Base-by-base conservation (phyloP, 2,888 invertebrate species). In the Branchipolynoe longqiensis region DNA sequence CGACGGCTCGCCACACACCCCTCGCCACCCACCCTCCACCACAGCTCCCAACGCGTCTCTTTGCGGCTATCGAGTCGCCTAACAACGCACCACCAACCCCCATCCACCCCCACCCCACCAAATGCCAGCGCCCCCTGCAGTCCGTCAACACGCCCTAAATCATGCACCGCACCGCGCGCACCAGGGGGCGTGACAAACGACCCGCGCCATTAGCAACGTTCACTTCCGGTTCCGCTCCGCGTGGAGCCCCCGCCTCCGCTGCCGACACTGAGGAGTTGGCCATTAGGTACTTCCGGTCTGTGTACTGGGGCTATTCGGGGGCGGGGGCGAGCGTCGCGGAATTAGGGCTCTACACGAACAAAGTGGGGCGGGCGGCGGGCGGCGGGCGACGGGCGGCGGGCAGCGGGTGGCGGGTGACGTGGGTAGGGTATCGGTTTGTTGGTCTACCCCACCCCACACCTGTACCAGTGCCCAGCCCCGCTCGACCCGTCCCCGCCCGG, bases 171-270 rank as follows among this genome's bases (percentile, higher is more conserved):
- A 18, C 69, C 36, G 4, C 58, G n/a, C 69, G 14, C 69, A 69
- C 36, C 38, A 69, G 69, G 69, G 69, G 69, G 69, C 69, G 38
- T 2, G 36, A 69, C 69, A 69, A 69, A 69, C 69, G 36, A 36
- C 69, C 69, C 33, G 36, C 36, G 69, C 69, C 36, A 69, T 69
- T 69, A 69, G 36, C 38, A 8, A 69, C 69, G 69, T 38, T 69
- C 69, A 69, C 69, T 69, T 69, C 69, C 69, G 69, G 69, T 69
- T 38, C 69, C 69, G 33, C 69, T 38, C 33, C 25, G 69, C 25
- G 69, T 38, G 38, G 36, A 33, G 28, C 62, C 31, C 56, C 25
- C 56, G 56, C 25, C 56, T 56, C 56, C 56, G 25, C 56, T 25
- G 4, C 64, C 31, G 28, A 4, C 64, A 64, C 6, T 69, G 69